Conservation (phyloP, 1,140 invertebrate genomes). For the Leptopilina clavipes region DNA sequence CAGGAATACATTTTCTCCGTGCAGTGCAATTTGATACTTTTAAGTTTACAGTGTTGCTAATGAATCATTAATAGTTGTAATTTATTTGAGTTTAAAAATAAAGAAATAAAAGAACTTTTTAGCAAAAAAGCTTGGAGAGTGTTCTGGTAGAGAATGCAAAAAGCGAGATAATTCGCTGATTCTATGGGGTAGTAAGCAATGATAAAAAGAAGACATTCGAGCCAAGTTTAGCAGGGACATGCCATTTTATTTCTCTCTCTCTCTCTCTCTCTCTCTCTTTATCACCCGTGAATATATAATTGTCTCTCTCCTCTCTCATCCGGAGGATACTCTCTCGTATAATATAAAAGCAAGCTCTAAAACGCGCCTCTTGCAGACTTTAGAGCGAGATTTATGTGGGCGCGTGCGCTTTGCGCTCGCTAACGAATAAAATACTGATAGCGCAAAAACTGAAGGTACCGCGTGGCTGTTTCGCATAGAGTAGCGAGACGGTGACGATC, state of each 20-base stretch:
- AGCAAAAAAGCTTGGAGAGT: too few species aligned
- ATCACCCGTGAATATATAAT: slow-evolving; percentile 36
- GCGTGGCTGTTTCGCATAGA: background rate
- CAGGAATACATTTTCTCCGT: too few species aligned
- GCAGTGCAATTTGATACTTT: too few species aligned
- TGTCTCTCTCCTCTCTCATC: slow-evolving; percentile 35
- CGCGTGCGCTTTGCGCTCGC: slow-evolving; percentile 51
- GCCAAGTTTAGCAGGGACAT: background rate
- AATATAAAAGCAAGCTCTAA: too few species aligned
- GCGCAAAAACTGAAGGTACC: slow-evolving; percentile 41
- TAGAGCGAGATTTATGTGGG: slow-evolving; percentile 55
- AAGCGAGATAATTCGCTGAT: slow-evolving; percentile 20
- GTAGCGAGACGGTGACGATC: background rate
- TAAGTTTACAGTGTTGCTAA: too few species aligned
- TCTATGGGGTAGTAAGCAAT: background rate
- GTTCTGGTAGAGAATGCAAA: background rate
- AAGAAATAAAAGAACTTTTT: background rate
- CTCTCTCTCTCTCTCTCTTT: background rate
- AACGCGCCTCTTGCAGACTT: slow-evolving; percentile 39
- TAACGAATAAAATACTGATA: slow-evolving; percentile 40
- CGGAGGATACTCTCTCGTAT: background rate
- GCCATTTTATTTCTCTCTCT: background rate
- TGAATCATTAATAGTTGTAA: too few species aligned
- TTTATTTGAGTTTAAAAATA: too few species aligned
- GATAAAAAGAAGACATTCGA: slow-evolving; percentile 1